A percentile compares a stretch with the other conserved stretches of the same genome.
These are phyloP conservation scores for Brevimyrus niger DNA, from an alignment of 2,113 vertebrate genomes.

Conservation along the genomic window DNA sequence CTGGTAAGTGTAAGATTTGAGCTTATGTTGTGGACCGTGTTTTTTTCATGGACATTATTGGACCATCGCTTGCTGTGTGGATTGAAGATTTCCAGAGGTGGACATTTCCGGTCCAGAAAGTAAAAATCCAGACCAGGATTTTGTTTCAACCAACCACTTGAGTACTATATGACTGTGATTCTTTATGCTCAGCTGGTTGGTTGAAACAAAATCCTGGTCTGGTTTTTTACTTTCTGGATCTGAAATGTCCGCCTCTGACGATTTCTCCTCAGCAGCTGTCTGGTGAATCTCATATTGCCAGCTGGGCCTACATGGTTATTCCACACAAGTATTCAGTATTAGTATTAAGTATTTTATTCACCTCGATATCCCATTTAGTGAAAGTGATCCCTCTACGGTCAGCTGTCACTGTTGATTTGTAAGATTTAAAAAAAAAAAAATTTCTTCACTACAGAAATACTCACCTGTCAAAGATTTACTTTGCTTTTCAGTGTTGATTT, in stretches of 20 bases:
- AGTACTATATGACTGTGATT: no score
- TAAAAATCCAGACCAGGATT: no score
- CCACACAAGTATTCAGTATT: not conserved
- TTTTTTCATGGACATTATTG: not conserved
- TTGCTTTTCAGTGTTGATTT: not conserved
- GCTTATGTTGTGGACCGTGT: not conserved
- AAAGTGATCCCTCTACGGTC: not conserved
- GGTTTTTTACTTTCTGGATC: no score
- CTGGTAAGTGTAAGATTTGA: not conserved
- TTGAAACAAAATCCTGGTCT: no score
- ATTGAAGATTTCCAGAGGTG: not conserved
- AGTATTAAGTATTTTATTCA: not conserved
- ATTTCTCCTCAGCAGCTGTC: not conserved
- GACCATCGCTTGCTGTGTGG: not conserved
- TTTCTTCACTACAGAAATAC: not conserved
- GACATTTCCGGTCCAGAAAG: no score
- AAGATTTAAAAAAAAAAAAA: no score
- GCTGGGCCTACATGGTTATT: not conserved
- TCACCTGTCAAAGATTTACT: not conserved
- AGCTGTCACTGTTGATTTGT: not conserved
- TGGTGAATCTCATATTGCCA: not conserved
- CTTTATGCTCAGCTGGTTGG: no score
- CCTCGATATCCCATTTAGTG: not conserved
- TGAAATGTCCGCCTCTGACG: no score
- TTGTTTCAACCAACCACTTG: no score